Percentiles rank a stretch among this genome's conserved stretches.
Conservation (phyloP, 2,113 vertebrate species). For the Narcine bancroftii region DNA sequence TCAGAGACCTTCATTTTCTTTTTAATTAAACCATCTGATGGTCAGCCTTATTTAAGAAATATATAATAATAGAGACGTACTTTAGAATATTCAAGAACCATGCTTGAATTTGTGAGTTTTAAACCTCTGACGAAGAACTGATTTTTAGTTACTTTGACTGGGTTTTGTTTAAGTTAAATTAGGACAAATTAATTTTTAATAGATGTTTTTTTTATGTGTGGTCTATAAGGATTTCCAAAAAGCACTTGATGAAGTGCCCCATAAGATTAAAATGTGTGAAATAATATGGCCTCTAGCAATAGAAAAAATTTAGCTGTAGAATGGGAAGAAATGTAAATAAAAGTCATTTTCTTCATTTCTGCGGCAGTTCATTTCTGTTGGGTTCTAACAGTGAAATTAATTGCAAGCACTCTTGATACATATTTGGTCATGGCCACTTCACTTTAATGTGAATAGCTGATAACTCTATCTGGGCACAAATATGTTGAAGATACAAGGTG, state of each 20-base stretch:
- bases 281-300: no score
- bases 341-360: neutral
- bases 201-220: no score
- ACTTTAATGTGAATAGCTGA: neutral
- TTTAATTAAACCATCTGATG: neutral
- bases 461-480: neutral
- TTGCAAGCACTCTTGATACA: neutral
- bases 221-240: no score
- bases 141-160: neutral
- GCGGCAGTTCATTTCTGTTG: neutral
- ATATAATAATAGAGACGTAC: no score
- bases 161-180: neutral
- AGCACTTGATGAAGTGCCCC: no score
- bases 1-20: neutral
- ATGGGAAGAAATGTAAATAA: no score
- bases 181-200: no score
- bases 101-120: neutral
- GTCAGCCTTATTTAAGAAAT: neutral
- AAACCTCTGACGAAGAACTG: neutral
- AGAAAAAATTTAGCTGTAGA: no score
- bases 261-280: no score
- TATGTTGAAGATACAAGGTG: neutral
- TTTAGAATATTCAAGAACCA: neutral
- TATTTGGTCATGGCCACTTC: neutral
- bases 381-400: neutral